Evolutionary conservation across 2,113 vertebrate genomes (phyloP).

Genomic region (Prionailurus bengalensis): DNA sequence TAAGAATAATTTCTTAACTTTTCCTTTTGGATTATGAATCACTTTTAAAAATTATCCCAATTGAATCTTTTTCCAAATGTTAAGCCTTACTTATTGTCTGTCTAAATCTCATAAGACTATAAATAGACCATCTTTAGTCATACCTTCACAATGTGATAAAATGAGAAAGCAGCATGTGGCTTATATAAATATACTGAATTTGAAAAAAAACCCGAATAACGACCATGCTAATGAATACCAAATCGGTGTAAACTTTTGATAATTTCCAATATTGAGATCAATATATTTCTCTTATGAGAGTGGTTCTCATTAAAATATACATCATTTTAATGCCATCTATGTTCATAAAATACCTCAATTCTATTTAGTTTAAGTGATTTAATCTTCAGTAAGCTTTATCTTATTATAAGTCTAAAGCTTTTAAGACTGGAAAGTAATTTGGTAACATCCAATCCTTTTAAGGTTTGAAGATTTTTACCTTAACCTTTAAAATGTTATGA

Average conservation of each 20-base stretch:
- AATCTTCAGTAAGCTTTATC: not conserved
- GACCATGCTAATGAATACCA: not conserved
- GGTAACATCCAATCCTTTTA: not conserved
- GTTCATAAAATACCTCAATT: conserved; percentile 12
- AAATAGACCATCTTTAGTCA: not conserved
- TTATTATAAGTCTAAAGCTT: not conserved
- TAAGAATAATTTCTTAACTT: not conserved
- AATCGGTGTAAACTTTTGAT: not conserved
- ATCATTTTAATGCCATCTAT: not conserved
- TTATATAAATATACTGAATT: not conserved
- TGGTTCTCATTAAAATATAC: not conserved
- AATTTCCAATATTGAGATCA: not conserved
- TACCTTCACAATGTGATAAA: not conserved
- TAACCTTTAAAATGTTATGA: conserved; percentile 63
- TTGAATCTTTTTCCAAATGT: not conserved
- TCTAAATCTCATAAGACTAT: not conserved
- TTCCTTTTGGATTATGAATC: not conserved
- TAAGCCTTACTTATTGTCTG: not conserved
- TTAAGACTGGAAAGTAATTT: conserved; percentile 44
- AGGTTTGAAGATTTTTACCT: conserved; percentile 63
- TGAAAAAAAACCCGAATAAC: not conserved
- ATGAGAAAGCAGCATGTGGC: not conserved
- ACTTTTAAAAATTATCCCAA: not conserved
- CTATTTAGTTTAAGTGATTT: not conserved
- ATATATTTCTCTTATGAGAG: conserved; percentile 20